Evolutionary conservation across 2,888 invertebrate species (phyloP).

Genomic region (Orthosia cruda): DNA sequence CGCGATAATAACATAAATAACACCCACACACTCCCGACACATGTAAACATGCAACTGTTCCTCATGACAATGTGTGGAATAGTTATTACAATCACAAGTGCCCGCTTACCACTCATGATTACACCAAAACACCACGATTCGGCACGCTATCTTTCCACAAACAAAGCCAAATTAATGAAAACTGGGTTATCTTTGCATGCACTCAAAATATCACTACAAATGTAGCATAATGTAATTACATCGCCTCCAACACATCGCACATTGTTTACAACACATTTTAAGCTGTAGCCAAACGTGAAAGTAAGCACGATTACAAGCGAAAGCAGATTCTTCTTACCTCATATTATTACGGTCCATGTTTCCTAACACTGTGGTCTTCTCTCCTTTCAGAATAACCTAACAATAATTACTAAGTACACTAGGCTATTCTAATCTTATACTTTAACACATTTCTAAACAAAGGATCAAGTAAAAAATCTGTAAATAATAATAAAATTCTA

Average conservation of each 20-base stretch:
- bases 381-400: constrained; percentile 65
- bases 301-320: constrained; percentile 70
- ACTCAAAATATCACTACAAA: constrained; percentile 22
- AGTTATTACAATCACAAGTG: constrained; percentile 36
- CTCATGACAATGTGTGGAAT: constrained; percentile 37
- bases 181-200: constrained; percentile 46
- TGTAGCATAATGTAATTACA: constrained; percentile 1
- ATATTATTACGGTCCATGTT: constrained; percentile 89
- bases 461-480: constrained; percentile 79
- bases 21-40: constrained; percentile 56
- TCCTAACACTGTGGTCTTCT: constrained; percentile 68
- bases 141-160: constrained; percentile 47
- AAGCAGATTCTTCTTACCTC: constrained; percentile 86
- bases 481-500: constrained; percentile 81
- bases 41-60: constrained; percentile 61
- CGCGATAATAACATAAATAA: constrained; percentile 71
- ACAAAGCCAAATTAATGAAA: constrained; percentile 52
- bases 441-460: constrained; percentile 82
- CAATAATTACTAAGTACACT: constrained; percentile 71
- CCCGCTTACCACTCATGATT: constrained; percentile 47
- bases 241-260: not conserved
- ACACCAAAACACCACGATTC: constrained; percentile 39
- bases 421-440: constrained; percentile 72
- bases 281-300: constrained; percentile 63
- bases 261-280: constrained; percentile 36